Evolutionary conservation across 2,113 vertebrate species (phyloP).

Genomic region (Entelurus aequoreus): DNA sequence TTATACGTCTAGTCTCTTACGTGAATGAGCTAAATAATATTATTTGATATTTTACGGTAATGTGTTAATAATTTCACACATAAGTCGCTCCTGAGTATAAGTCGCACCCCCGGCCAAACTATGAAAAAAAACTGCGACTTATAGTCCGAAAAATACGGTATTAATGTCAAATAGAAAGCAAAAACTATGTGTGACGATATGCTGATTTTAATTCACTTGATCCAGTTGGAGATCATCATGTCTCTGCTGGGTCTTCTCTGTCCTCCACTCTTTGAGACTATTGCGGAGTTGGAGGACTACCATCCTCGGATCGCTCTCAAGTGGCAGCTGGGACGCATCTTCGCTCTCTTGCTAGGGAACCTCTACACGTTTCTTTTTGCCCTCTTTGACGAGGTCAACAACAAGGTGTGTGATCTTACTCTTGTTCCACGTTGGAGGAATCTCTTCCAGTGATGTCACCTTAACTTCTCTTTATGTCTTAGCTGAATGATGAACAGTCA

Average conservation of each 20-base stretch:
- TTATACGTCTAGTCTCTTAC: no score
- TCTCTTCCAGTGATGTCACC: not conserved
- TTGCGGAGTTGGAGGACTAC: conserved; percentile 91
- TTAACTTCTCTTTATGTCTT: conserved; percentile 10
- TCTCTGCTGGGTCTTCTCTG: conserved; percentile 92
- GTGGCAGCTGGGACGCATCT: conserved; percentile 96
- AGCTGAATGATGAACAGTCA: conserved; percentile 81
- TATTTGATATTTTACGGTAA: no score
- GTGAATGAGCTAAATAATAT: no score
- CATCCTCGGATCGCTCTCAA: conserved; percentile 94
- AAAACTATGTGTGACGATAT: not conserved
- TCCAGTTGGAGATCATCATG: conserved; percentile 75
- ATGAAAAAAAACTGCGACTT: no score
- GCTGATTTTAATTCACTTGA: not conserved
- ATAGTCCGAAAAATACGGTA: no score
- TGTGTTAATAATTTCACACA: no score
- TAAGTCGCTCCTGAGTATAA: no score
- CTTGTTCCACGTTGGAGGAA: not conserved
- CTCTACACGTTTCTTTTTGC: conserved; percentile 95
- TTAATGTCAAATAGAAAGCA: no score
- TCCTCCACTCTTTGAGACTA: conserved; percentile 95
- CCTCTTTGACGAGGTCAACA: conserved; percentile 94
- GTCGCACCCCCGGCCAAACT: no score
- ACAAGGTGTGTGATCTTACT: conserved; percentile 73
- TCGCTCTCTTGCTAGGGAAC: conserved; percentile 94